These are phyloP conservation scores for Nebria salina DNA, from an alignment of 2,888 invertebrate species.

Conservation along the genomic window DNA sequence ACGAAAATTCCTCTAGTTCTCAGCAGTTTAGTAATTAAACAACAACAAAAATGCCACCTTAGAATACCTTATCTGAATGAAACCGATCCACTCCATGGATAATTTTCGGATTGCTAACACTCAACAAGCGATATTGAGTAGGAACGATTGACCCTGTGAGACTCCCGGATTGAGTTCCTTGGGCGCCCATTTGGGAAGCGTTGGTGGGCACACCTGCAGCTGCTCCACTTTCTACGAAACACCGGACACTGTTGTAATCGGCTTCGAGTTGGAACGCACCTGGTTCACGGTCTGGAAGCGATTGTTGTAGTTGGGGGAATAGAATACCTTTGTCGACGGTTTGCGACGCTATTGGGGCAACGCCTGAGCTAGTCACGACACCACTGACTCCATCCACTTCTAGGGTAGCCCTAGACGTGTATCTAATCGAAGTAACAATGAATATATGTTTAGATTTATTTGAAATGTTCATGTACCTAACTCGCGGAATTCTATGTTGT, in stretches of 20 bases:
- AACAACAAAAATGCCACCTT: no score
- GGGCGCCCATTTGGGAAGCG: slow-evolving; percentile 63
- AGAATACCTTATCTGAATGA: slow-evolving; percentile 26
- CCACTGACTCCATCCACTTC: slow-evolving; percentile 65
- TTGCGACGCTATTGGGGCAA: slow-evolving; percentile 53
- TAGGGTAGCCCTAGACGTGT: slow-evolving; percentile 66
- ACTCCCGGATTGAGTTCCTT: slow-evolving; percentile 54
- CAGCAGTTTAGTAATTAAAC: not conserved
- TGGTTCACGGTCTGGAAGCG: slow-evolving; percentile 26
- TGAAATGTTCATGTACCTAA: slow-evolving; percentile 26
- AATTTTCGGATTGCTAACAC: slow-evolving; percentile 47
- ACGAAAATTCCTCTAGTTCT: not conserved
- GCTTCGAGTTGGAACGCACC: slow-evolving; percentile 60
- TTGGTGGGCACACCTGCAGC: slow-evolving; percentile 44
- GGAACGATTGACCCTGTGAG: slow-evolving; percentile 60
- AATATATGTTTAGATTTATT: slow-evolving; percentile 18
- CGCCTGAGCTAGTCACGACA: slow-evolving; percentile 66
- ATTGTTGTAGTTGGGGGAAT: slow-evolving; percentile 17
- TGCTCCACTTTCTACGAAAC: slow-evolving; percentile 55
- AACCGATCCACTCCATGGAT: slow-evolving; percentile 25
- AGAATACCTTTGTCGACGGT: slow-evolving; percentile 26
- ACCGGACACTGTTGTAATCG: slow-evolving; percentile 61
- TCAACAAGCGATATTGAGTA: slow-evolving; percentile 61
- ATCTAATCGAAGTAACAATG: slow-evolving; percentile 59
- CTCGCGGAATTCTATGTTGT: slow-evolving; percentile 18